Conservation (phyloP, 2,888 invertebrate genomes). For the Thymelicus sylvestris region DNA sequence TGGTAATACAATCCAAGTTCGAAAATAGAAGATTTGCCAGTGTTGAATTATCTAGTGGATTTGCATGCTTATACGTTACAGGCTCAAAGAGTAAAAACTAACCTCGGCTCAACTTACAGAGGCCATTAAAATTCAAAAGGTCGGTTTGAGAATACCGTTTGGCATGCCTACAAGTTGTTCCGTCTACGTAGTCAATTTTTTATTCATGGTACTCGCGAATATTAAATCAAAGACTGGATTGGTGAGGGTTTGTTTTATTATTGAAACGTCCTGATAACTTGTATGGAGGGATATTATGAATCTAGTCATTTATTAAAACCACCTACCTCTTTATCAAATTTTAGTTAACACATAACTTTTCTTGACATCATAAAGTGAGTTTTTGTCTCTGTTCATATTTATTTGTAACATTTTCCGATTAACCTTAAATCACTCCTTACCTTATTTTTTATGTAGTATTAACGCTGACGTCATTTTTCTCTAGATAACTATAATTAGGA, state of each 20-base stretch:
- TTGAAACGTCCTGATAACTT: neutral
- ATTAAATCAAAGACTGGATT: slow-evolving; percentile 12
- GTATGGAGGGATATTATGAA: too few species aligned
- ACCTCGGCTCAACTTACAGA: slow-evolving; percentile 27
- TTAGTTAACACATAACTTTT: too few species aligned
- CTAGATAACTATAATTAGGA: too few species aligned
- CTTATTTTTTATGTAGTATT: too few species aligned
- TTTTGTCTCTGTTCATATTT: too few species aligned
- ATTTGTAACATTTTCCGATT: too few species aligned
- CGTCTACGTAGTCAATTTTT: slow-evolving; percentile 28
- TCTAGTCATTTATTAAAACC: too few species aligned
- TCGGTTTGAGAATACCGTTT: slow-evolving; percentile 52
- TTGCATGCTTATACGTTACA: neutral
- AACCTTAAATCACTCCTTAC: too few species aligned
- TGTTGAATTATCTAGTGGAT: slow-evolving; percentile 8
- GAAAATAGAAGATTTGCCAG: neutral
- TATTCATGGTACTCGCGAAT: slow-evolving; percentile 34
- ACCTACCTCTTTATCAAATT: too few species aligned
- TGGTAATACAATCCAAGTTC: too few species aligned
- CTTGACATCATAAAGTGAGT: too few species aligned
- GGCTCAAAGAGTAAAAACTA: slow-evolving; percentile 13
- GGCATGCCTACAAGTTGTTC: slow-evolving; percentile 50
- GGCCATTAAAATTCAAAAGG: slow-evolving; percentile 68
- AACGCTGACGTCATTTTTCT: too few species aligned
- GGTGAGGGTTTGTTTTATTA: neutral